Percentiles rank a stretch among this genome's conserved stretches.
Evolutionary conservation across 2,113 vertebrate species (phyloP).

Genomic region (Sclerurus mexicanus): DNA sequence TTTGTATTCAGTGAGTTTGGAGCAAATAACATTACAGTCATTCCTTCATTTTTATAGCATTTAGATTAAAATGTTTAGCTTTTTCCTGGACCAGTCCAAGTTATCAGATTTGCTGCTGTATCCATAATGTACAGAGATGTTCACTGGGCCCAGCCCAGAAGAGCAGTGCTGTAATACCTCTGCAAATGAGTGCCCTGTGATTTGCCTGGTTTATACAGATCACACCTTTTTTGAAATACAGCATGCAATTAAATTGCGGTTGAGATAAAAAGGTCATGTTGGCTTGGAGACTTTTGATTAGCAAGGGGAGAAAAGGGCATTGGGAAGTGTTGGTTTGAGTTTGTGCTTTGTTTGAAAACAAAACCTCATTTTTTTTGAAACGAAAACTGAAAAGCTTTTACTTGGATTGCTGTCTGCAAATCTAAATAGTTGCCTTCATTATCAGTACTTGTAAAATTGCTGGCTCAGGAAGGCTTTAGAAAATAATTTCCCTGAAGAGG

Average conservation of each 20-base stretch:
- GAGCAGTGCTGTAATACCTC: background rate
- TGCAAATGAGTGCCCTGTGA: background rate
- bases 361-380: background rate
- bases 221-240: background rate
- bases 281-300: background rate
- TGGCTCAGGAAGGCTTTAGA: conserved; percentile 1
- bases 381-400: background rate
- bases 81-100: background rate
- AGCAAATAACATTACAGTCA: background rate
- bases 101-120: background rate
- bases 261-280: background rate
- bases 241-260: background rate
- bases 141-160: background rate
- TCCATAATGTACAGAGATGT: background rate
- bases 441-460: background rate
- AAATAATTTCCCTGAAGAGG: background rate
- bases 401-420: background rate
- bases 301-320: background rate
- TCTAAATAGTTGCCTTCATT: background rate
- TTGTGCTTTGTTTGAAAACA: background rate
- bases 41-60: background rate
- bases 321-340: background rate
- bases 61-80: background rate
- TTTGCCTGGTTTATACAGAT: background rate
- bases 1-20: background rate